Percentiles rank a stretch among this genome's conserved stretches.
These are phyloP conservation scores for Gymnodraco acuticeps DNA, from an alignment of 2,797 vertebrate species.

Conservation along the genomic window DNA sequence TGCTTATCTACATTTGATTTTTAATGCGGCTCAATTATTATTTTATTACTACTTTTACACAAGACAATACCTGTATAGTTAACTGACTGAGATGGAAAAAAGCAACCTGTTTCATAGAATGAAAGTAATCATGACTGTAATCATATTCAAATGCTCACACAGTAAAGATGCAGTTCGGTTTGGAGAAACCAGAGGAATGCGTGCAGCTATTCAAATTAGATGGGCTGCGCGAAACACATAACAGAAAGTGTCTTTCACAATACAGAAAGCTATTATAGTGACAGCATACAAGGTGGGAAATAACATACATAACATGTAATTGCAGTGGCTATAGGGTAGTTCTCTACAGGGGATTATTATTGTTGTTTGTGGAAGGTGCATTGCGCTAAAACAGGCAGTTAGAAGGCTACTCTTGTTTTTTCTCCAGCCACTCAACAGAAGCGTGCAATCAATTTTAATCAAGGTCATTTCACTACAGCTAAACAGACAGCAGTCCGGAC, in stretches of 20 bases:
- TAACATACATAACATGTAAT: background rate
- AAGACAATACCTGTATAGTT: background rate
- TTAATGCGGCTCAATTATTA: background rate
- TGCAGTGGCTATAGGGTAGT: constrained; percentile 1
- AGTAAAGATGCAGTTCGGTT: background rate
- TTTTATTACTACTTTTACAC: background rate
- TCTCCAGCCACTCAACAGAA: constrained; percentile 31
- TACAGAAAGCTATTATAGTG: background rate
- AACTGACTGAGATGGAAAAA: background rate
- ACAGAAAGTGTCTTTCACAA: constrained; percentile 26
- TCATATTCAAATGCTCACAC: constrained; percentile 18
- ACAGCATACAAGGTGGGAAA: background rate
- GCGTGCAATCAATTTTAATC: constrained; percentile 68
- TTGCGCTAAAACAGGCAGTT: constrained; percentile 42
- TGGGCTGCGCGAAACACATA: background rate
- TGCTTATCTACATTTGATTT: fast-evolving
- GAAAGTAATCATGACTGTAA: background rate
- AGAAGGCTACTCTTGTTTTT: constrained; percentile 34
- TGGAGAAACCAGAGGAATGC: constrained; percentile 21
- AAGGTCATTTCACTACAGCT: constrained; percentile 66
- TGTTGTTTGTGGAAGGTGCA: constrained; percentile 37
- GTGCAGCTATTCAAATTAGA: constrained; percentile 40
- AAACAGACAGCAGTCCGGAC: background rate
- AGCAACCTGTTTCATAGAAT: background rate
- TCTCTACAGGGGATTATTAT: constrained; percentile 3